These are phyloP conservation scores for Leptoclinus maculatus DNA, from an alignment of 2,797 vertebrate species.

Conservation along the genomic window DNA sequence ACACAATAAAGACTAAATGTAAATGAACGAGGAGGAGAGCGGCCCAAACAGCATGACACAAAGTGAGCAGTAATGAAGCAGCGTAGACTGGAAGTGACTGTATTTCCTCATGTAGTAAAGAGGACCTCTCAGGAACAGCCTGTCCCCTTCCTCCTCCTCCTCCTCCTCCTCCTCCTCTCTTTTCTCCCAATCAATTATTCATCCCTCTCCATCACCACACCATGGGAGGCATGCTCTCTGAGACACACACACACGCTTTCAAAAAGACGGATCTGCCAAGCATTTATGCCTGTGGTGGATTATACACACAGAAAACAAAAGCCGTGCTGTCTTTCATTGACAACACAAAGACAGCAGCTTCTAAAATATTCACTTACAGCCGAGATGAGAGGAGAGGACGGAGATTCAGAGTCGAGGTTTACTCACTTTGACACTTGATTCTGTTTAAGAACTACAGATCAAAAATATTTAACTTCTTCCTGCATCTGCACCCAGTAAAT, in stretches of 20 bases:
- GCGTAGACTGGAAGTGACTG: not conserved
- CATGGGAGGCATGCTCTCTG: conserved; percentile 35
- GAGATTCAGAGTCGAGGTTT: conserved; percentile 20
- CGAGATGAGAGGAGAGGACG: conserved; percentile 20
- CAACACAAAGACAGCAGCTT: conserved; percentile 34
- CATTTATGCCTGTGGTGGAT: conserved; percentile 40
- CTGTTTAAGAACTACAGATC: not conserved
- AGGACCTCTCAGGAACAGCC: conserved; percentile 59
- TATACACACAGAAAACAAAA: conserved; percentile 35
- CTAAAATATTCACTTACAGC: conserved; percentile 42
- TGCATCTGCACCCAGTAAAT: not conserved
- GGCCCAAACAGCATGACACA: conserved; percentile 4
- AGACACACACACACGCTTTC: conserved; percentile 4
- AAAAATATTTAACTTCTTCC: not conserved
- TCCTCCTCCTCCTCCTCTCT: conserved; percentile 25
- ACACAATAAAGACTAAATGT: conserved; percentile 23
- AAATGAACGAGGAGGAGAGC: conserved; percentile 9
- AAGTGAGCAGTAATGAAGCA: conserved; percentile 7
- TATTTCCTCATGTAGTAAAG: conserved; percentile 1
- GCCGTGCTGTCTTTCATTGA: conserved; percentile 31
- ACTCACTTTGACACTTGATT: not conserved
- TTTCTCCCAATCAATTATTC: conserved; percentile 69
- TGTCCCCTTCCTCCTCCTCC: conserved; percentile 31
- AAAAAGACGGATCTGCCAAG: conserved; percentile 21
- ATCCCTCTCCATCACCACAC: conserved; percentile 59